Percentiles rank a stretch among this genome's conserved stretches.
These are phyloP conservation scores for Isoperla grammatica DNA, from an alignment of 2,888 invertebrate genomes.

Conservation along the genomic window DNA sequence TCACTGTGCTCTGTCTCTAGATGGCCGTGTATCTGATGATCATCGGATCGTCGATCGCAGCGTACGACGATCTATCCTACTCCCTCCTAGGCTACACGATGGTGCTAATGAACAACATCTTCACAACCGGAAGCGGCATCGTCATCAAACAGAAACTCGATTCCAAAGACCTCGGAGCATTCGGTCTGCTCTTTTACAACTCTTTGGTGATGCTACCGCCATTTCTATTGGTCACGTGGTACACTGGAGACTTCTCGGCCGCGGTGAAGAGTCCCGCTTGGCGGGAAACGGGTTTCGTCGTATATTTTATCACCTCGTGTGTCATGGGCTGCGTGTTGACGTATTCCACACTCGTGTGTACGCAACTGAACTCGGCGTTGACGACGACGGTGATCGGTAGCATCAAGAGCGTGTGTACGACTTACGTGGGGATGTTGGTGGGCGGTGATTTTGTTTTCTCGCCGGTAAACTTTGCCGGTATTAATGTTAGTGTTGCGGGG, in stretches of 20 bases:
- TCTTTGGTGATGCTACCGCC: constrained; percentile 39
- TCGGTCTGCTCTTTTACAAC: constrained; percentile 41
- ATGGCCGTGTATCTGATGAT: constrained; percentile 51
- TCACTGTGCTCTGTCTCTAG: constrained; percentile 41
- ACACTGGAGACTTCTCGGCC: constrained; percentile 37
- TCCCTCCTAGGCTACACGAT: constrained; percentile 48
- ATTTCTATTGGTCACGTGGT: constrained; percentile 32
- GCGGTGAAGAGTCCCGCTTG: constrained; percentile 39
- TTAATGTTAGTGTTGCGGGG: constrained; percentile 45
- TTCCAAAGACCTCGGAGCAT: constrained; percentile 43
- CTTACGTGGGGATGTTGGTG: constrained; percentile 53
- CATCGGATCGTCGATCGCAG: constrained; percentile 48
- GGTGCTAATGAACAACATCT: constrained; percentile 49
- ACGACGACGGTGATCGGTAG: constrained; percentile 56
- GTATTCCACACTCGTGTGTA: constrained; percentile 52
- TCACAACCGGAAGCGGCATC: constrained; percentile 52
- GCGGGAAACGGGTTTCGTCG: constrained; percentile 42
- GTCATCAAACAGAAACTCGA: constrained; percentile 53
- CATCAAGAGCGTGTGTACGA: constrained; percentile 53
- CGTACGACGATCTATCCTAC: constrained; percentile 49
- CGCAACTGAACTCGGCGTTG: constrained; percentile 51
- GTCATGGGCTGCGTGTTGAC: constrained; percentile 53
- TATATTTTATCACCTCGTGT: constrained; percentile 46
- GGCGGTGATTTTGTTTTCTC: constrained; percentile 54
- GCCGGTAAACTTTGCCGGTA: constrained; percentile 50